These are phyloP conservation scores for Formicarius rufipectus DNA, from an alignment of 2,113 vertebrate genomes.

Conservation along the genomic window DNA sequence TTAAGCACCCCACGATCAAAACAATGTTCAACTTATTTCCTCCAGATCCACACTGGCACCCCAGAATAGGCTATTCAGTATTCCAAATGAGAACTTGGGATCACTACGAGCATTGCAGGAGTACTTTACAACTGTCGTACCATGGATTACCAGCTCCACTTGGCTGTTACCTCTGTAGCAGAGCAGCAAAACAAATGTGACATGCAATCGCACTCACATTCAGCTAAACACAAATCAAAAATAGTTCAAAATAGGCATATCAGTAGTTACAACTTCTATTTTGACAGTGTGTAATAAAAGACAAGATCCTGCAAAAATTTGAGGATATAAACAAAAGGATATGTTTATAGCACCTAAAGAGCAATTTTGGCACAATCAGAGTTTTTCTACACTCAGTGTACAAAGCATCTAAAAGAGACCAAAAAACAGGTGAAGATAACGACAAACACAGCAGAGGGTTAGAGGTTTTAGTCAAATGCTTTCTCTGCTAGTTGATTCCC, in stretches of 20 bases:
- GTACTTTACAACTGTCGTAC: not conserved
- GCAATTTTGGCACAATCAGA: not conserved
- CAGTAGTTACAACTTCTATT: not conserved
- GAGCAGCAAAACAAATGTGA: not conserved
- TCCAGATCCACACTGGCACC: not conserved
- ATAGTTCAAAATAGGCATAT: not conserved
- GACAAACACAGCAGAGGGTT: not conserved
- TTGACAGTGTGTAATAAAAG: not conserved
- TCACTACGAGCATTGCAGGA: not conserved
- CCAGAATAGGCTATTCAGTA: not conserved
- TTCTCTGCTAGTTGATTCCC: not conserved
- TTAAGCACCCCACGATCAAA: not conserved
- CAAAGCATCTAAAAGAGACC: not conserved
- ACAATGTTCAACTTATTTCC: not conserved
- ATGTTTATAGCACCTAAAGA: not conserved
- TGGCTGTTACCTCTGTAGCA: not conserved
- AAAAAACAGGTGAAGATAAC: not conserved
- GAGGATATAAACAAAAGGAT: not conserved
- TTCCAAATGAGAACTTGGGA: not conserved
- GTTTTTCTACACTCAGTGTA: not conserved
- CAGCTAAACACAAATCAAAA: not conserved
- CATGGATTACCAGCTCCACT: not conserved
- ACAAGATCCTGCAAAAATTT: not conserved
- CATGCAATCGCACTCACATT: not conserved
- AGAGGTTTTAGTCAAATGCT: not conserved